Evolutionary conservation across 1,140 invertebrate species (phyloP).

Genomic region (Leptinotarsa texana): DNA sequence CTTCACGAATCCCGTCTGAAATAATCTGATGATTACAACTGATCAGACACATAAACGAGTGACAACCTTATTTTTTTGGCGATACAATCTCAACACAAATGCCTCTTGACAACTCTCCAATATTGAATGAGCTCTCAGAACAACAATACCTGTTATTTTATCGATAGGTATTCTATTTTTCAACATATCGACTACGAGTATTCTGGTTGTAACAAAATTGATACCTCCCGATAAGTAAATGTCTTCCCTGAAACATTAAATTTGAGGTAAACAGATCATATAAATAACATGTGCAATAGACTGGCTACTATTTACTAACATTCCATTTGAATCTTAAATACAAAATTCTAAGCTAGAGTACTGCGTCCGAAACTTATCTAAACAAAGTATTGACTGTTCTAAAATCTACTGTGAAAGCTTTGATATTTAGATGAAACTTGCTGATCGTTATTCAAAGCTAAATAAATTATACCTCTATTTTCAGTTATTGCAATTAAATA

Average conservation of each 20-base stretch:
- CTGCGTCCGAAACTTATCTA: too few species aligned
- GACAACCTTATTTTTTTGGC: conserved; percentile 85
- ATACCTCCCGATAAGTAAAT: conserved; percentile 92
- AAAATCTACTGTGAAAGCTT: too few species aligned
- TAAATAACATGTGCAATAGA: neutral
- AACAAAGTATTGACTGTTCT: too few species aligned
- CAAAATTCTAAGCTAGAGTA: too few species aligned
- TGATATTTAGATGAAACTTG: too few species aligned
- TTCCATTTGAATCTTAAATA: too few species aligned
- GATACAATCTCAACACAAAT: conserved; percentile 87
- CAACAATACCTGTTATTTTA: conserved; percentile 85
- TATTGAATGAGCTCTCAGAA: conserved; percentile 91
- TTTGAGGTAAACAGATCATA: neutral
- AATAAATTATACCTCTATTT: too few species aligned
- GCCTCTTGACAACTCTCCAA: conserved; percentile 93
- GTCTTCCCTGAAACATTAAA: conserved; percentile 63
- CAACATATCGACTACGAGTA: conserved; percentile 95
- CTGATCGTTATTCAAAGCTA: too few species aligned
- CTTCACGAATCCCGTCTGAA: conserved; percentile 92
- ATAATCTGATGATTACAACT: conserved; percentile 38
- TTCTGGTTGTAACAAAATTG: conserved; percentile 89
- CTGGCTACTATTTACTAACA: too few species aligned
- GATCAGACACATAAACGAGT: neutral
- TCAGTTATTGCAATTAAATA: too few species aligned
- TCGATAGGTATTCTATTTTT: conserved; percentile 89